Percentiles rank a stretch among this genome's conserved stretches.
Evolutionary conservation across 1,140 invertebrate genomes (phyloP).

Genomic region (Odontomachus brunneus): DNA sequence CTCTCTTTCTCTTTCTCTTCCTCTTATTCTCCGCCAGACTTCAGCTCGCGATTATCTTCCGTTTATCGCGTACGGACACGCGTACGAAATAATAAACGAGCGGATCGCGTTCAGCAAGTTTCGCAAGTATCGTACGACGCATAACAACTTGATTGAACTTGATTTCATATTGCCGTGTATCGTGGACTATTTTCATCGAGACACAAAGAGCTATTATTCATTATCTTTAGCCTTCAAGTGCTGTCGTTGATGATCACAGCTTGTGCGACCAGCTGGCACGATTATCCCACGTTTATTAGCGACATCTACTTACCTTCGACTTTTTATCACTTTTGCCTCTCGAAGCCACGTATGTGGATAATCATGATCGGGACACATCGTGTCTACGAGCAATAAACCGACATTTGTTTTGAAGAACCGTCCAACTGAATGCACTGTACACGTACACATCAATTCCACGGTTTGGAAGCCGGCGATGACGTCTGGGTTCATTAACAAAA

Average conservation of each 20-base stretch:
- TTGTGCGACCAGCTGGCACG: too few species aligned
- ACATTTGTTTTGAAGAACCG: too few species aligned
- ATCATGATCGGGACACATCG: too few species aligned
- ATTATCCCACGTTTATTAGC: not conserved
- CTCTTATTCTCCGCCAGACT: not conserved
- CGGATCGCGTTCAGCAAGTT: conserved; percentile 5
- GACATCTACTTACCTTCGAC: not conserved
- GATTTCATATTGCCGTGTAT: conserved; percentile 5
- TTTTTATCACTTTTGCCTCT: not conserved
- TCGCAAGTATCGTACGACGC: not conserved
- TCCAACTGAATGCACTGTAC: too few species aligned
- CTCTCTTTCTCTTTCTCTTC: not conserved
- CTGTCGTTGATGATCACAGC: not conserved
- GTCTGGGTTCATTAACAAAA: conserved; percentile 35
- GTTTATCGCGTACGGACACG: conserved; percentile 39
- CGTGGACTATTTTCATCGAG: conserved; percentile 6
- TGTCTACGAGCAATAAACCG: too few species aligned
- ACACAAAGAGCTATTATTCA: conserved; percentile 29
- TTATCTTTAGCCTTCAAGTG: not conserved
- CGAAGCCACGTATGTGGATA: too few species aligned
- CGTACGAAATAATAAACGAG: conserved; percentile 21
- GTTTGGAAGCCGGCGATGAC: not conserved
- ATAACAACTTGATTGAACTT: conserved; percentile 33
- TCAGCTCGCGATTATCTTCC: conserved; percentile 18
- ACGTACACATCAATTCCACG: too few species aligned